Evolutionary conservation across 2,113 vertebrate species (phyloP), one percentile per base, ranked within the genome.

Genomic region (Isichthys henryi): DNA sequence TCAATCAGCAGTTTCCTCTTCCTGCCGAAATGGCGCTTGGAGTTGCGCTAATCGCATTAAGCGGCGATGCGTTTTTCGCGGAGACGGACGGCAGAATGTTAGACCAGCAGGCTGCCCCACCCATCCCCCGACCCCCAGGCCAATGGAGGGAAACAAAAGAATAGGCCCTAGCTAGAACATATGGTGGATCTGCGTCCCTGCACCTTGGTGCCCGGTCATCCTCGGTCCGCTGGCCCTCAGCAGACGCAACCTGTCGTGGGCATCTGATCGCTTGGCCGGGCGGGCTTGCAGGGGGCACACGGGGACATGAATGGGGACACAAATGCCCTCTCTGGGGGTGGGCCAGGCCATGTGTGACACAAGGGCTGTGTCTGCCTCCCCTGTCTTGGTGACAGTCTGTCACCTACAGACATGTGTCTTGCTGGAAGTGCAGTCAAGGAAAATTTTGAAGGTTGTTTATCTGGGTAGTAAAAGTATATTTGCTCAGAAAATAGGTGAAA

Each of bases 181-280:
- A 95, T 96, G 95, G 94, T 91, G 94, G 90, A 91, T 95, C 95
- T 95, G 94, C 70, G 92, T 92, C 91, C 91, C 94, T 93, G 50
- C 93, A 94, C 94, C 93, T 95, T 90, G 50, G 92, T 93, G 94
- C 94, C 95, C 94, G 93, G 92, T 93, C 92, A 91, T 94, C 91
- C 91, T 92, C 90, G 93, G 92, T 93, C 94, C 91, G 91, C 91
- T 95, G 92, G 92, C 92, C 92, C 91, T 87, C 93, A 88, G 91
- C 92, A 93, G 94, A 93, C 92, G 93, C 84, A 39, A 70, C 43
- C 56, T 85, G 90, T 62, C 85, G 89, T 89, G 85, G 48, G 23
- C 58, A 91, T 88, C 88, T 80, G 84, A 87, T 88, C n/a, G 43
- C 35, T 48, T 23, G 43, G 83, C 83, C 2, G 83, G 45, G 45